Conservation (phyloP, 1,140 invertebrate genomes). For the Drosophila erecta region DNA sequence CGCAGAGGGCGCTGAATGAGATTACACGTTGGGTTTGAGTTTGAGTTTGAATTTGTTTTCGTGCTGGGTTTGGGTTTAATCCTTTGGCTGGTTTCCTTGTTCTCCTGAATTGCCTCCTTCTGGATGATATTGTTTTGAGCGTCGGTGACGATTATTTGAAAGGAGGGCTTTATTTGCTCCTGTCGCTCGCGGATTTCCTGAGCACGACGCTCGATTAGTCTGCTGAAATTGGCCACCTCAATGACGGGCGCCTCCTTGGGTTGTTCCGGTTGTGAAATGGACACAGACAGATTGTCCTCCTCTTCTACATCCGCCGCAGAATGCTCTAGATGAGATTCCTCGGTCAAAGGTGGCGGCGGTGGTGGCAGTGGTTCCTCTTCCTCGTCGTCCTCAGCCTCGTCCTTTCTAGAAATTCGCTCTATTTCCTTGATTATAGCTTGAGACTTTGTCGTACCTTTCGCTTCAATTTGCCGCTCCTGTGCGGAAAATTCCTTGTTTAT, state of each 20-base stretch:
- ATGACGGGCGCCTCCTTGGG: constrained; percentile 71
- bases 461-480: constrained; percentile 19
- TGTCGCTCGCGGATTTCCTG: constrained; percentile 63
- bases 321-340: constrained; percentile 11
- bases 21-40: constrained; percentile 6
- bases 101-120: constrained; percentile 69
- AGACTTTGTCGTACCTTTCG: constrained; percentile 13
- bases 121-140: constrained; percentile 79
- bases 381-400: neutral
- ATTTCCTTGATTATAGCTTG: constrained; percentile 28
- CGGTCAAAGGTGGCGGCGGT: constrained; percentile 55
- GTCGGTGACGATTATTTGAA: constrained; percentile 81
- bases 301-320: constrained; percentile 12
- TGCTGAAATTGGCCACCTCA: constrained; percentile 76
- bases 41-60: constrained; percentile 19
- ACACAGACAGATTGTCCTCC: constrained; percentile 26
- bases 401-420: neutral
- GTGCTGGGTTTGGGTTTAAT: constrained; percentile 9
- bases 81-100: constrained; percentile 8
- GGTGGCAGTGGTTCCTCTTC: constrained; percentile 54
- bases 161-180: constrained; percentile 38
- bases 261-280: constrained; percentile 53
- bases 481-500: constrained; percentile 30
- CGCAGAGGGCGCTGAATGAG: constrained; percentile 49
- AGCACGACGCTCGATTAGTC: constrained; percentile 75